These are phyloP conservation scores for Epinephelus coioides DNA, from an alignment of 2,797 vertebrate genomes.

Conservation along the genomic window DNA sequence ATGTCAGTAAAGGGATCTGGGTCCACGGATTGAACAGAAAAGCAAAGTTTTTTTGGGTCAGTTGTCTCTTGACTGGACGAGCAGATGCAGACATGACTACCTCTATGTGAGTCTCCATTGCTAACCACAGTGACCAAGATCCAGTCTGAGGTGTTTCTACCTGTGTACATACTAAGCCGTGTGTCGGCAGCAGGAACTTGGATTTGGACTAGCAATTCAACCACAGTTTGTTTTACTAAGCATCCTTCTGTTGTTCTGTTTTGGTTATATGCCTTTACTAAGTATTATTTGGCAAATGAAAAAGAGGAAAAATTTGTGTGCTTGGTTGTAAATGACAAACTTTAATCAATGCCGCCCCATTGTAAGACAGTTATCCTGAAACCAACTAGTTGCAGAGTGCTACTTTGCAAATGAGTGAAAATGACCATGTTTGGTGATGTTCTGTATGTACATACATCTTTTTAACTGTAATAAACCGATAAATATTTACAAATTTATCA, in stretches of 20 bases:
- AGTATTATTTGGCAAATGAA: slow-evolving; percentile 67
- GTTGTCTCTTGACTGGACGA: slow-evolving; percentile 53
- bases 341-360: slow-evolving; percentile 70
- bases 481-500: slow-evolving; percentile 80
- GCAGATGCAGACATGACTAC: slow-evolving; percentile 75
- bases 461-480: slow-evolving; percentile 86
- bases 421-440: slow-evolving; percentile 79
- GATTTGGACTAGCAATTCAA: slow-evolving; percentile 64
- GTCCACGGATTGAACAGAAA: slow-evolving; percentile 43
- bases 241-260: slow-evolving; percentile 49
- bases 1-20: slow-evolving; percentile 51
- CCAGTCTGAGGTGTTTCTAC: slow-evolving; percentile 67
- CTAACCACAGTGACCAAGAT: slow-evolving; percentile 64
- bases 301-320: slow-evolving; percentile 58
- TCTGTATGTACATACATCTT: slow-evolving; percentile 85
- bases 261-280: slow-evolving; percentile 59
- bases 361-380: slow-evolving; percentile 74
- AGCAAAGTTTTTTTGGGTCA: slow-evolving; percentile 35
- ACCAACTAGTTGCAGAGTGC: slow-evolving; percentile 71
- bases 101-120: slow-evolving; percentile 73
- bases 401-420: slow-evolving; percentile 75
- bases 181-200: slow-evolving; percentile 45
- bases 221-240: slow-evolving; percentile 46
- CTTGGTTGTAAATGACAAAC: slow-evolving; percentile 75
- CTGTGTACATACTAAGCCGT: slow-evolving; percentile 47